Percentiles rank a stretch among this genome's conserved stretches.
These are phyloP conservation scores for Amitus sp. DNA, from an alignment of 2,888 invertebrate genomes.

Conservation along the genomic window DNA sequence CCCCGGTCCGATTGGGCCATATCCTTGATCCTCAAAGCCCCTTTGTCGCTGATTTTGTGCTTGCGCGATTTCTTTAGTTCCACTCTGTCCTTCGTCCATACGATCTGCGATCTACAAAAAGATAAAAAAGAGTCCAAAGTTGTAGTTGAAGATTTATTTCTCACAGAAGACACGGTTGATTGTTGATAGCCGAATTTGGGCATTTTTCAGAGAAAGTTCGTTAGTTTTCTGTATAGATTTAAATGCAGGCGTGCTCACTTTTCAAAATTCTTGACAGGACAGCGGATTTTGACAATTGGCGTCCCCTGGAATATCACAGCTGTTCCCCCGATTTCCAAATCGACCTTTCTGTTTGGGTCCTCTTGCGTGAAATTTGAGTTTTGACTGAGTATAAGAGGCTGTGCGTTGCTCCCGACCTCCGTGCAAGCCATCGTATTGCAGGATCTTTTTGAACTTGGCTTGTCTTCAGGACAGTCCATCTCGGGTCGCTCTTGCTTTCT, in stretches of 20 bases:
- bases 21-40: constrained; percentile 86
- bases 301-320: constrained; percentile 92
- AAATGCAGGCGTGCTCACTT: constrained; percentile 61
- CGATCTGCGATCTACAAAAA: constrained; percentile 76
- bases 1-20: constrained; percentile 85
- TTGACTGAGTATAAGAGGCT: constrained; percentile 80
- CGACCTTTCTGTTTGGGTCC: constrained; percentile 80
- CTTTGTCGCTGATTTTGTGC: constrained; percentile 90
- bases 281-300: constrained; percentile 87
- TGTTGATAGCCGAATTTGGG: no score
- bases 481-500: constrained; percentile 84
- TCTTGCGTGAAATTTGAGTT: constrained; percentile 84
- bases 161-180: no score
- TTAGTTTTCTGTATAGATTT: no score
- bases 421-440: constrained; percentile 86
- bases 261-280: constrained; percentile 84
- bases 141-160: no score
- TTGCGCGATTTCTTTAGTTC: constrained; percentile 82
- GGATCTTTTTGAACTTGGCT: constrained; percentile 81
- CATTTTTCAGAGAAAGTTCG: no score
- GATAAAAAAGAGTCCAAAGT: no score
- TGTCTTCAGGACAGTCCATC: constrained; percentile 78
- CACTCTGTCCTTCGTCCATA: constrained; percentile 90
- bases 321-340: constrained; percentile 88
- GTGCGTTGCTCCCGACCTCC: constrained; percentile 75